phyloP scores from a whole-genome alignment of 2,113 vertebrate genomes.

The Pangasianodon hypophthalmus region DNA sequence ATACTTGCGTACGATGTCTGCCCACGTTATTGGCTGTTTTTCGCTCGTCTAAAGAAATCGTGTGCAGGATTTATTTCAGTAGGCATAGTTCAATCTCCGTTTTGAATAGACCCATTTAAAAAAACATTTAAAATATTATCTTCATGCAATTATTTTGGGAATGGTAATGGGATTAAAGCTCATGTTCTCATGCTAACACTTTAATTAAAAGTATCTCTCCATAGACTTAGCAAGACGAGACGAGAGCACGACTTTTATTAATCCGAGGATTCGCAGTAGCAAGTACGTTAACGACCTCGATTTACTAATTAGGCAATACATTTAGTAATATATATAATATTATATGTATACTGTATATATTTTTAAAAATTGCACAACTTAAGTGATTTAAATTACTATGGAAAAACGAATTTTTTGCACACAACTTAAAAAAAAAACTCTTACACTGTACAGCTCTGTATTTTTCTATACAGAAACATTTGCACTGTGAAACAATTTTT shows the following conservation, averaged over 20 bases:
- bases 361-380: not conserved
- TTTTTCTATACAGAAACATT: too few relatives aligned
- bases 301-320: not conserved
- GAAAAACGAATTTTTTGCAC: too few relatives aligned
- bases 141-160: not conserved
- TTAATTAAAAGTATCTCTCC: constrained; percentile 17
- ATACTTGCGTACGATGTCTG: not conserved
- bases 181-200: not conserved
- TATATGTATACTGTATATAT: not conserved
- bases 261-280: not conserved
- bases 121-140: not conserved
- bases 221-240: not conserved
- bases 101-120: not conserved
- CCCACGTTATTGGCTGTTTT: not conserved
- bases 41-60: not conserved
- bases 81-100: not conserved
- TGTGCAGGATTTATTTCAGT: not conserved
- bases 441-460: too few relatives aligned
- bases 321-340: not conserved
- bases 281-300: not conserved
- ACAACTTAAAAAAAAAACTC: too few relatives aligned
- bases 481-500: too few relatives aligned
- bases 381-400: too few relatives aligned
- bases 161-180: not conserved
- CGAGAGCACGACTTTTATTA: not conserved